Evolutionary conservation across 2,797 vertebrate genomes (phyloP).

Genomic region (Numenius phaeopus): DNA sequence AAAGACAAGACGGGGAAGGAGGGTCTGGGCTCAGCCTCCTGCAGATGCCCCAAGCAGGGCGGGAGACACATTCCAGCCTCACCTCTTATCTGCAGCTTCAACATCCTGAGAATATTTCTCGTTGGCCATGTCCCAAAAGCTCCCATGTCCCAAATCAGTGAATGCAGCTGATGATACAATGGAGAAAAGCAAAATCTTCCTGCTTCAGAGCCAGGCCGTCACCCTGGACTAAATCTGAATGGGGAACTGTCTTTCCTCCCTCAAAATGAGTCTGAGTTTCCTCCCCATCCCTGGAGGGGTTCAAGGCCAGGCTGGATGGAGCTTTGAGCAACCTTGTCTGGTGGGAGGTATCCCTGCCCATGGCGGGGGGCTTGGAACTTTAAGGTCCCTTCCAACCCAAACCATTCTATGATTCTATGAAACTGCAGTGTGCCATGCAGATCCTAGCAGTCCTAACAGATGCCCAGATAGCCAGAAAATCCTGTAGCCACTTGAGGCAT

Average conservation of each 20-base stretch:
- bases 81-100: constrained; percentile 27
- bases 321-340: no score
- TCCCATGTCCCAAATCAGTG: background rate
- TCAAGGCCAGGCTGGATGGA: no score
- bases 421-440: background rate
- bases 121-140: background rate
- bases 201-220: background rate
- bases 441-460: background rate
- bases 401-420: no score
- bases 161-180: background rate
- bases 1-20: background rate
- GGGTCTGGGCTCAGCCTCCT: background rate
- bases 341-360: no score
- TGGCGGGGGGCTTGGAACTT: no score
- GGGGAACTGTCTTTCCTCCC: background rate
- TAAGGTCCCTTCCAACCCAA: no score
- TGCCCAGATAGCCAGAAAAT: background rate
- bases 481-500: background rate
- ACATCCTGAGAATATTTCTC: background rate
- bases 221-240: background rate
- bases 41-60: background rate
- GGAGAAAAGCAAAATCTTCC: background rate
- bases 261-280: background rate
- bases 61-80: background rate
- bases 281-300: no score